These are phyloP conservation scores for Ceratothoa steindachneri DNA, from an alignment of 2,888 invertebrate genomes.

Conservation along the genomic window DNA sequence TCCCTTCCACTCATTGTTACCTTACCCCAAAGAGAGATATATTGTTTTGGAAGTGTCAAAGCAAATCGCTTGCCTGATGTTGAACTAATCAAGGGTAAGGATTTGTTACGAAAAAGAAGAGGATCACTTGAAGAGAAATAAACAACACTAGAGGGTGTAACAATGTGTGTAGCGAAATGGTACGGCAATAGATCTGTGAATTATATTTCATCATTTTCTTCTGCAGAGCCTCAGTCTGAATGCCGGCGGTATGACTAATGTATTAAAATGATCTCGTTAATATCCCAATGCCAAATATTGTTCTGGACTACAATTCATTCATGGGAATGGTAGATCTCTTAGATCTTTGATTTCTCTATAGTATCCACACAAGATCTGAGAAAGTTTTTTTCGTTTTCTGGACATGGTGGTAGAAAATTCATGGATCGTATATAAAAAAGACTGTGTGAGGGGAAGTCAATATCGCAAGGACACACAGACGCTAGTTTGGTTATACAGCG, in stretches of 20 bases:
- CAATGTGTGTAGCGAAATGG: not conserved
- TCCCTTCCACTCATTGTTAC: not conserved
- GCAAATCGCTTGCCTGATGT: not conserved
- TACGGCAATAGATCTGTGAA: not conserved
- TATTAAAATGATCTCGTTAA: not conserved
- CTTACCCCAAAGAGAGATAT: not conserved
- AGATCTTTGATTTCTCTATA: not conserved
- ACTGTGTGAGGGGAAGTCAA: no score
- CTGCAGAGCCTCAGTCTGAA: not conserved
- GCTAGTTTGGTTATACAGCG: no score
- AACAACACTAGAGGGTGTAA: not conserved
- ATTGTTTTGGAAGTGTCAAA: not conserved
- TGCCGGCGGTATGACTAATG: not conserved
- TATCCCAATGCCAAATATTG: not conserved
- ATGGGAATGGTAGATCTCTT: not conserved
- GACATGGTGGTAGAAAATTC: no score
- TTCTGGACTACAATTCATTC: not conserved
- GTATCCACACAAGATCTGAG: not conserved
- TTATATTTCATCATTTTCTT: not conserved
- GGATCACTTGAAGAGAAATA: not conserved
- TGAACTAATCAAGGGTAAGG: not conserved
- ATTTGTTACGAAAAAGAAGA: not conserved
- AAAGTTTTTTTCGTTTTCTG: no score
- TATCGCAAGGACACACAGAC: no score
- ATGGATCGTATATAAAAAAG: no score